phyloP scores from a whole-genome alignment of 2,797 vertebrate species.

The Falco columbarius region DNA sequence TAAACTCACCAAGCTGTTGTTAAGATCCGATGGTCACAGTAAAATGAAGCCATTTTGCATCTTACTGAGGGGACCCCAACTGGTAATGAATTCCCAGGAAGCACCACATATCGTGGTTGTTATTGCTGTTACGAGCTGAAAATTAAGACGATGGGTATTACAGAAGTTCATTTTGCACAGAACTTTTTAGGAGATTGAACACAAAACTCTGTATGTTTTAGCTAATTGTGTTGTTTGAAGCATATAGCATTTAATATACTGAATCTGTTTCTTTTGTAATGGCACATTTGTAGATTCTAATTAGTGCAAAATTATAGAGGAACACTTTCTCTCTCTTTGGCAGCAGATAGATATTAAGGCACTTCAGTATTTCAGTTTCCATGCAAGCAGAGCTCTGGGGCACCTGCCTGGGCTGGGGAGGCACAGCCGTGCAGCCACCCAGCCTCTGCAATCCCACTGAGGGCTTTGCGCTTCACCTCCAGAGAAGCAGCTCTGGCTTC shows the following conservation, averaged over 20 bases:
- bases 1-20: not conserved
- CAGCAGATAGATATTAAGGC: not conserved
- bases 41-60: not conserved
- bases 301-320: not conserved
- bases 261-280: not conserved
- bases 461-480: not conserved
- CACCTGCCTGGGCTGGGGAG: not conserved
- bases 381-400: not conserved
- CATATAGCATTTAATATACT: fast-evolving
- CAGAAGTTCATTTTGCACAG: not conserved
- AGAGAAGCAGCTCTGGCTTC: not conserved
- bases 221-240: not conserved
- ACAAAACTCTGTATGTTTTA: not conserved
- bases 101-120: not conserved
- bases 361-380: not conserved
- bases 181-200: not conserved
- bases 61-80: not conserved
- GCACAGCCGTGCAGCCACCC: not conserved
- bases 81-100: not conserved
- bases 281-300: not conserved
- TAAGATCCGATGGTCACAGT: not conserved
- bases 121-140: not conserved
- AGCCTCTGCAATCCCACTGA: fast-evolving
- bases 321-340: not conserved
- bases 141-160: not conserved